Evolutionary conservation across 2,113 vertebrate genomes (phyloP).

Genomic region (Dasyurus viverrinus): DNA sequence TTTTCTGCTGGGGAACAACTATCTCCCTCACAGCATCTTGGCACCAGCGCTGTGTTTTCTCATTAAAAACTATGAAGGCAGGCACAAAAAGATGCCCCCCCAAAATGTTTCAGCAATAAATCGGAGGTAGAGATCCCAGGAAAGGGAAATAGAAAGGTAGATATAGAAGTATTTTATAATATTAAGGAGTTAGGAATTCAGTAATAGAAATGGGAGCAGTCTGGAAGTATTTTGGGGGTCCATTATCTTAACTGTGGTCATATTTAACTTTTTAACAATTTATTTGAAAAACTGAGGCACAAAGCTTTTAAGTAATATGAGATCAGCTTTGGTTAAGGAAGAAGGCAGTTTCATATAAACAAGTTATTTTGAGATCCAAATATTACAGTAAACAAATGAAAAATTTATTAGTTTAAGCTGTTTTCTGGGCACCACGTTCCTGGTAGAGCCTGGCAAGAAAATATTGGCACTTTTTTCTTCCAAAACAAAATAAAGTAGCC

Average conservation of each 20-base stretch:
- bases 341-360: not conserved
- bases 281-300: conserved; percentile 47
- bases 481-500: conserved; percentile 4
- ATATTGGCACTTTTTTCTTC: conserved; percentile 34
- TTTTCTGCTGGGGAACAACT: conserved; percentile 57
- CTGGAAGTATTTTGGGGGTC: conserved; percentile 29
- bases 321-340: conserved; percentile 51
- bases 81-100: conserved; percentile 47
- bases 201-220: conserved; percentile 15
- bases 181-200: conserved; percentile 34
- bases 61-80: conserved; percentile 64
- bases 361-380: not conserved
- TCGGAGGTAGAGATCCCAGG: conserved; percentile 19
- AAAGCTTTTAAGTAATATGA: conserved; percentile 49
- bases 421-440: conserved; percentile 2
- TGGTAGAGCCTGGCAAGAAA: conserved; percentile 11
- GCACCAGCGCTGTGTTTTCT: conserved; percentile 50
- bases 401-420: conserved; percentile 34
- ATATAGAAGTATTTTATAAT: conserved; percentile 36
- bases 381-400: not conserved
- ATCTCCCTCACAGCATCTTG: conserved; percentile 58
- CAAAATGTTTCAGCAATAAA: conserved; percentile 55
- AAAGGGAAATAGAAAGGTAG: conserved; percentile 48
- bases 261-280: conserved; percentile 37
- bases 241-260: conserved; percentile 11